Evolutionary conservation across 53 echinoderm and acorn worm genomes (phyloP), one percentile per base, ranked within the genome.

Genomic region (Antedon mediterranea): DNA sequence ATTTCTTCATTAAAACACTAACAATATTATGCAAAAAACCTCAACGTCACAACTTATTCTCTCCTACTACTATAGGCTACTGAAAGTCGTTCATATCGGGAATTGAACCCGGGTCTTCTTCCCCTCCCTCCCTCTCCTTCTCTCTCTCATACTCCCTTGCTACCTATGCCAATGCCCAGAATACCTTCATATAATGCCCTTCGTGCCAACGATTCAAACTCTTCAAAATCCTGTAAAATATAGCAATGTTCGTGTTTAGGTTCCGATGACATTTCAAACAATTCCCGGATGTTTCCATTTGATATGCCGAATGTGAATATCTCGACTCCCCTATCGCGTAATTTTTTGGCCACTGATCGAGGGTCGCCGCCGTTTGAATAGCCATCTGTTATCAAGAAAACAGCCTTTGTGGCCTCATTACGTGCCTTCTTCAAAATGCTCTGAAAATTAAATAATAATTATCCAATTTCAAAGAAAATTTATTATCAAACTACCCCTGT

Each of bases 111-210:
- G n/a, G n/a, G n/a, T n/a, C n/a, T n/a, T n/a, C n/a, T n/a, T n/a
- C n/a, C n/a, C n/a, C n/a, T n/a, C n/a, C n/a, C n/a, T n/a, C n/a
- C n/a, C n/a, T n/a, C n/a, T n/a, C n/a, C n/a, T n/a, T n/a, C n/a
- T n/a, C n/a, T n/a, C n/a, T n/a, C n/a, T n/a, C n/a, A n/a, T n/a
- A n/a, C n/a, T n/a, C n/a, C n/a, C n/a, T n/a, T n/a, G n/a, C n/a
- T n/a, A n/a, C n/a, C n/a, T n/a, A n/a, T n/a, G n/a, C n/a, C n/a
- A n/a, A n/a, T n/a, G 11, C 37, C 11, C 11, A 11, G 8, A 76
- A 27, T 78, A 98, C 98, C 98, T 90, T 98, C 92, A 77, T 98
- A 93, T 29, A 98, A 82, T 0, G 98, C 98, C 73, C 98, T 76
- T 33, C 98, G 84, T 28, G 98, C 98, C 30, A 98, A 43, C 6